Percentiles rank a stretch among this genome's conserved stretches.
phyloP scores from a whole-genome alignment of 2,888 invertebrate genomes.

The Embidobia sp. region DNA sequence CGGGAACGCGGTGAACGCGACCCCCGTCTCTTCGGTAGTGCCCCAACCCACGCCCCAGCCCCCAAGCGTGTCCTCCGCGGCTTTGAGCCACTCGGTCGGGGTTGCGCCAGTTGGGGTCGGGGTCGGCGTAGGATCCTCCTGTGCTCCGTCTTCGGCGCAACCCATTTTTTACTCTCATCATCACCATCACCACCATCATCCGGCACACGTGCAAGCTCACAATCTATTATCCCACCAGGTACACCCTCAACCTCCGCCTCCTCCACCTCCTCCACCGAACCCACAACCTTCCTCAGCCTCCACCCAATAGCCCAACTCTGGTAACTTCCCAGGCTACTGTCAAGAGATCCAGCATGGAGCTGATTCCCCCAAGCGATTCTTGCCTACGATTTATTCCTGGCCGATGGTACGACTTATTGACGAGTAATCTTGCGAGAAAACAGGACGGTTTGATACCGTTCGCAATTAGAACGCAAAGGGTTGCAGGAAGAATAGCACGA shows the following conservation, averaged over 20 bases:
- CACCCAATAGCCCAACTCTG: slow-evolving; percentile 76
- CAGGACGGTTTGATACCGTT: slow-evolving; percentile 21
- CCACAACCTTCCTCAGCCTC: slow-evolving; percentile 76
- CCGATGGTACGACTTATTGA: slow-evolving; percentile 67
- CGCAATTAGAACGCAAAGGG: slow-evolving; percentile 4
- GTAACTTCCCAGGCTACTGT: slow-evolving; percentile 34
- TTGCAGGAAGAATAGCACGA: slow-evolving; percentile 2
- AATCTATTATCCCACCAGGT: slow-evolving; percentile 78
- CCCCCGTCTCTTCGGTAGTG: slow-evolving; percentile 66
- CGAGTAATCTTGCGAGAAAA: slow-evolving; percentile 53
- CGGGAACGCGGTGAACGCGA: slow-evolving; percentile 69
- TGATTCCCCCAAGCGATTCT: slow-evolving; percentile 53
- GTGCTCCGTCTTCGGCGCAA: slow-evolving; percentile 74
- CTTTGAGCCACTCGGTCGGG: slow-evolving; percentile 74
- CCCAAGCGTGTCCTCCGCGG: slow-evolving; percentile 67
- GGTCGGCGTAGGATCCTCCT: slow-evolving; percentile 75
- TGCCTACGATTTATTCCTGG: slow-evolving; percentile 64
- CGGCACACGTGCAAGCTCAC: slow-evolving; percentile 78
- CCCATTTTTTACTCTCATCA: slow-evolving; percentile 79
- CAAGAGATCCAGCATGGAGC: slow-evolving; percentile 51
- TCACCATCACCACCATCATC: slow-evolving; percentile 80
- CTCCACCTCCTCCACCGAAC: slow-evolving; percentile 79
- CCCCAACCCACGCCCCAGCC: slow-evolving; percentile 64
- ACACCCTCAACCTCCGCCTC: slow-evolving; percentile 79
- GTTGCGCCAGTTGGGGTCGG: slow-evolving; percentile 71